A percentile compares a stretch with the other conserved stretches of the same genome.
These are phyloP conservation scores for Charaxes varanes DNA, from an alignment of 1,140 invertebrate species.

Conservation along the genomic window DNA sequence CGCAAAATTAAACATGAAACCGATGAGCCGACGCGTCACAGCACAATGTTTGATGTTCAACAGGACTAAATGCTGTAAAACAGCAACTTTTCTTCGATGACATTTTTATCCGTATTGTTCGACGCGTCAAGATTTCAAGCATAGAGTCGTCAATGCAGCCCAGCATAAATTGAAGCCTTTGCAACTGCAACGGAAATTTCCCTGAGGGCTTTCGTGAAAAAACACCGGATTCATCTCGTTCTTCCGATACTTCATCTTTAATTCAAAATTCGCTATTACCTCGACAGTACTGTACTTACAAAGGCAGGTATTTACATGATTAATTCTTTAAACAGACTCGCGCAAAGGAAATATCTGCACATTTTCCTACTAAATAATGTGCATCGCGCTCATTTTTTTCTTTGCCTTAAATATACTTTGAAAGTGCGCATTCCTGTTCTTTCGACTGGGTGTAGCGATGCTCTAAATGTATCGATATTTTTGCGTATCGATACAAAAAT, in stretches of 20 bases:
- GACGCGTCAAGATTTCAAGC: constrained; percentile 55
- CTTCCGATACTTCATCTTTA: constrained; percentile 51
- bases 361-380: constrained; percentile 9
- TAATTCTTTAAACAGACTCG: constrained; percentile 22
- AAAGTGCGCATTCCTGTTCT: too few relatives aligned
- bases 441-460: too few relatives aligned
- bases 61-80: too few relatives aligned
- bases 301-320: constrained; percentile 34
- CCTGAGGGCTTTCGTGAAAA: constrained; percentile 52
- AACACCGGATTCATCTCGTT: constrained; percentile 47
- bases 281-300: constrained; percentile 35
- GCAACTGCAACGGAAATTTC: constrained; percentile 51
- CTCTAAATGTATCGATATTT: too few relatives aligned
- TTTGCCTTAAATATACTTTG: too few relatives aligned
- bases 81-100: too few relatives aligned
- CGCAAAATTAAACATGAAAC: too few relatives aligned
- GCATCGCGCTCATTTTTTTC: constrained; percentile 6
- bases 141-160: constrained; percentile 46
- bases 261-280: constrained; percentile 53
- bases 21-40: too few relatives aligned
- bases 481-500: too few relatives aligned
- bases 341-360: constrained; percentile 2
- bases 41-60: too few relatives aligned
- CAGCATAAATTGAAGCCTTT: constrained; percentile 64
- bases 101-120: too few relatives aligned